Evolutionary conservation across 1,140 invertebrate species (phyloP), one percentile per base, ranked within the genome.

Genomic region (Planococcus citri): DNA sequence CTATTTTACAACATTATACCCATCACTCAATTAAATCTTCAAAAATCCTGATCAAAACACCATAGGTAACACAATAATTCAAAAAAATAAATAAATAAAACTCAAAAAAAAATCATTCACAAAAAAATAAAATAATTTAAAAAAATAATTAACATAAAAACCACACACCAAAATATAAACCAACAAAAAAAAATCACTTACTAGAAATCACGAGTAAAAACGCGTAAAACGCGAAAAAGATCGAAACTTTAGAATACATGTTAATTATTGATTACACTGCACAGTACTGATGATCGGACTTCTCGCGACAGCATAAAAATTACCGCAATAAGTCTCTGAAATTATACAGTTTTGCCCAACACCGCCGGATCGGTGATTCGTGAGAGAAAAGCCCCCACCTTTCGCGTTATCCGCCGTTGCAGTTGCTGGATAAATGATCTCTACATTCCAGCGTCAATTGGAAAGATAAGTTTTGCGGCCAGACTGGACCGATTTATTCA

Each of bases 401-500:
- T 9, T 17, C n/a, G 3, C n/a, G 12, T 51, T 51, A 51, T 51
- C 29, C 29, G 41, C 33, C 33, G 41, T 51, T 51, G 41, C 41
- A 51, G 12, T 51, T 20, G 17, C 41, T 51, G 41, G 41, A 51
- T 51, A 51, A 51, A 51, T 51, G 41, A 51, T 51, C 41, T 51
- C 41, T 51, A 51, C 41, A 51, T 51, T 51, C 41, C 41, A 51
- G 41, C 41, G 17, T 51, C 41, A 51, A 51, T 51, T 51, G 41
- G 41, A 51, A 51, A 51, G 41, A 51, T 51, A 51, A 51, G 41
- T 51, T 51, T 51, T 20, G 41, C 41, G 41, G 41, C 41, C 12
- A 51, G 41, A 51, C 41, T 51, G 41, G 41, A 51, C 41, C 41
- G 41, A 51, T 51, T 51, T 51, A 51, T 51, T 64, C 60, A 27